These are phyloP conservation scores for Hetaerina titia DNA, from an alignment of 2,888 invertebrate genomes.

Conservation along the genomic window DNA sequence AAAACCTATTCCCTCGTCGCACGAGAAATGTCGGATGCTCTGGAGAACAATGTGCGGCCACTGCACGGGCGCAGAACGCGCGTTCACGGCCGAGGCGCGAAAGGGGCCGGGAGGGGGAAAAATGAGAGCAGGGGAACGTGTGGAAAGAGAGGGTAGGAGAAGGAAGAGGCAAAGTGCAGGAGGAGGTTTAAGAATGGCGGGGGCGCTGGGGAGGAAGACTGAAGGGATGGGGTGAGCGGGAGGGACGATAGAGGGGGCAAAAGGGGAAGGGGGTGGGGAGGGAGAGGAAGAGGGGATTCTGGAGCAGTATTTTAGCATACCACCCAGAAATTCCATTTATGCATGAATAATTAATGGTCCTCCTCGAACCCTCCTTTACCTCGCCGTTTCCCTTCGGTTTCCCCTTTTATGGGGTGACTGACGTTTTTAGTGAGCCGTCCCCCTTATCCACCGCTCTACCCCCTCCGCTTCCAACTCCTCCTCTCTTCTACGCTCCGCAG, in stretches of 20 bases:
- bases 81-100: neutral
- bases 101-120: neutral
- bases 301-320: constrained; percentile 61
- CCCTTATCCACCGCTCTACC: neutral
- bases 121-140: neutral
- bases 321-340: constrained; percentile 61
- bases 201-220: too few relatives aligned
- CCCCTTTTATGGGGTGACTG: constrained; percentile 63
- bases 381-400: constrained; percentile 28
- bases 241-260: neutral
- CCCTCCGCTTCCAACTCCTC: neutral
- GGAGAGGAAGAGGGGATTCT: constrained; percentile 20
- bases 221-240: neutral
- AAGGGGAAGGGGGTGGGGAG: neutral
- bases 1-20: neutral
- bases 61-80: neutral
- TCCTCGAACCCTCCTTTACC: constrained; percentile 4
- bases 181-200: too few relatives aligned
- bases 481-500: neutral
- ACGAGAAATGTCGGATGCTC: neutral
- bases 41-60: neutral
- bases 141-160: neutral
- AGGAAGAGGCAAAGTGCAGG: too few relatives aligned
- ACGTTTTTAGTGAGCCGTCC: constrained; percentile 38
- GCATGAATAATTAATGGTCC: constrained; percentile 63